Evolutionary conservation across 2,888 invertebrate species (phyloP), one percentile per base, ranked within the genome.

Genomic region (Schizotus pectinicornis): DNA sequence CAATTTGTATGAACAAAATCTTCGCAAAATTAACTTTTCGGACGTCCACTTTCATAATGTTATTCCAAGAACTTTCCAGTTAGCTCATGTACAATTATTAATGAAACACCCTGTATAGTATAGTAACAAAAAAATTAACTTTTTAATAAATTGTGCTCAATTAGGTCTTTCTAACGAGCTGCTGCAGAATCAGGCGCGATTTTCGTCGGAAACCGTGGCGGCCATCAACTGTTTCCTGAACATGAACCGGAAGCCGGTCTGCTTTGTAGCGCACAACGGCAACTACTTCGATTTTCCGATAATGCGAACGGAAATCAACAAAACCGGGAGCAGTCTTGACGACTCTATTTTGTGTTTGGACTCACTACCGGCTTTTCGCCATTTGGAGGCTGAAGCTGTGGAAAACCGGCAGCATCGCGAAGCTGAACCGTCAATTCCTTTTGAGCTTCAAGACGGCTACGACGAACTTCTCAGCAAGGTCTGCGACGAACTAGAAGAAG

Each of bases 241-340:
- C 3, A 80, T 87, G 48, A 80, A 89, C n/a, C 79, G 80, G 1
- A 81, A 84, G 62, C 93, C 94, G 0, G 82, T 91, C 5, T 94
- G 94, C 72, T 79, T 95, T 33, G 82, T 94, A 0, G 91, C 94
- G 0, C 92, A 94, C 68, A 93, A 94, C 79, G 94, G 94, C 0
- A 79, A 85, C 63, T 61, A 63, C 2, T 95, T 91, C 77, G 94
- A 94, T 77, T 94, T 87, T 77, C 92, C 91, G 0, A 84, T 94
- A 62, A 75, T 95, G 0, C 83, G 85, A 69, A 81, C 84, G 43
- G 87, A 89, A 67, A 73, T 90, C n/a, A 69, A 77, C 9, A 83
- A 84, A 54, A 78, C 85, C 0, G 76, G 81, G 7, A 71, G 79
- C 67, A 69, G 72, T 9, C 76, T 90, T 14, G 74, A 82, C 0